Evolutionary conservation across 2,888 invertebrate genomes (phyloP).

Genomic region (Melanargia galathea): DNA sequence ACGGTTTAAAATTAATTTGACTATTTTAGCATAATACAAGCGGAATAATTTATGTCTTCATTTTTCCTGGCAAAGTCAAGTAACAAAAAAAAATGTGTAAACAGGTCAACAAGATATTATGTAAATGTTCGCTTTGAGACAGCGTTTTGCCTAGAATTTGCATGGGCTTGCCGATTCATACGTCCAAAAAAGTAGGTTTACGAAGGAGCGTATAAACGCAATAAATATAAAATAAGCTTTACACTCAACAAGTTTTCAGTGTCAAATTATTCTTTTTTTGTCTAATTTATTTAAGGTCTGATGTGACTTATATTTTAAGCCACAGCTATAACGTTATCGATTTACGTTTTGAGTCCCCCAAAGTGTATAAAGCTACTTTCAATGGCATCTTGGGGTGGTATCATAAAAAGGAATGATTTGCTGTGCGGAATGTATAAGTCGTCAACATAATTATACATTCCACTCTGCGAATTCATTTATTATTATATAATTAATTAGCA

Average conservation of each 20-base stretch:
- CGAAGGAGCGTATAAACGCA: background rate
- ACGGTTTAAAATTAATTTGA: constrained; percentile 16
- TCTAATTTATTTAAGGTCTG: background rate
- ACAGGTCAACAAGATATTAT: constrained; percentile 38
- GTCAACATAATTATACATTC: too few relatives aligned
- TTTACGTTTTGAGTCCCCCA: too few relatives aligned
- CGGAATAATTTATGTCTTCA: constrained; percentile 7
- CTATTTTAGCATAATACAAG: constrained; percentile 5
- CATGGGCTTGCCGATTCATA: constrained; percentile 24
- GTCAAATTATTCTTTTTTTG: background rate
- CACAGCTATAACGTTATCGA: too few relatives aligned
- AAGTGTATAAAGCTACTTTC: too few relatives aligned
- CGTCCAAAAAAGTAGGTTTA: constrained; percentile 2
- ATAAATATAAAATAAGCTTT: background rate
- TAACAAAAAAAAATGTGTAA: constrained; percentile 31
- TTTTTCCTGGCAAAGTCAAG: constrained; percentile 25
- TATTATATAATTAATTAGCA: background rate
- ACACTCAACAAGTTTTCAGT: background rate
- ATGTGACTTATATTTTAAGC: too few relatives aligned
- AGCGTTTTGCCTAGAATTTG: constrained; percentile 24
- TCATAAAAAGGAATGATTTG: too few relatives aligned
- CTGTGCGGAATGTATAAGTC: too few relatives aligned
- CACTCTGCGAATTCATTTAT: too few relatives aligned
- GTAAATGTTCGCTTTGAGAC: constrained; percentile 29
- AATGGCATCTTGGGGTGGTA: too few relatives aligned